Base-by-base conservation (phyloP, 2,888 invertebrate species). In the Panopea generosa region DNA sequence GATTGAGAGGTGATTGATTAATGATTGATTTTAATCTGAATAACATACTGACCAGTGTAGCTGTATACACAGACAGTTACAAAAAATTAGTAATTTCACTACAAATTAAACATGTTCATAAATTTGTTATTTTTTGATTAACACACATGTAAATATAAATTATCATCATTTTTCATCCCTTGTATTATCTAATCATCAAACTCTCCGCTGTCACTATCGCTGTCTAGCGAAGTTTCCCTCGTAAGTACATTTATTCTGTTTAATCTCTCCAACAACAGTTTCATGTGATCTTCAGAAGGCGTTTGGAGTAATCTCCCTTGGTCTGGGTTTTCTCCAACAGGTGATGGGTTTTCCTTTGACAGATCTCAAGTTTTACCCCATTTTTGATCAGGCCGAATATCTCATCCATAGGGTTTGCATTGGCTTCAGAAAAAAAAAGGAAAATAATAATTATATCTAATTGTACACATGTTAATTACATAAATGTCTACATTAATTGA, bases 351-450 rank as follows among this genome's bases (percentile, higher is more conserved):
- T n/a, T 82, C 80, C 61, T 77, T 73, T 18, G n/a, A 85, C 77
- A 9, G 84, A 76, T 14, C 84, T 72, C 56, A 91, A 77, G n/a
- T 40, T 87, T 87, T 2, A 91, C 90, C 2, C 91, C 91, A 60
- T 88, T 86, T 29, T 87, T 87, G 33, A 91, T 91, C 63, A 90
- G 84, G 7, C 83, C 80, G 57, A 91, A 82, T 52, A 91, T 90
- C 62, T 88, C 86, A 24, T 80, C 77, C 87, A 90, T 86, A 6
- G 90, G 90, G 74, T 89, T 89, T 67, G 82, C 61, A 50, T 52
- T n/a, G 47, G 62, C 3, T 50, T 14, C 2, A 24, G 26, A 45
- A 45, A 47, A 4, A n/a, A 47, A 47, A 47, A 16, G 4, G 4
- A 47, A 9, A 47, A 47, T 16, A 47, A 14, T 40, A 40, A 40